Evolutionary conservation across 1,140 invertebrate genomes (phyloP), one percentile per base, ranked within the genome.

Genomic region (Pseudoatta argentina): DNA sequence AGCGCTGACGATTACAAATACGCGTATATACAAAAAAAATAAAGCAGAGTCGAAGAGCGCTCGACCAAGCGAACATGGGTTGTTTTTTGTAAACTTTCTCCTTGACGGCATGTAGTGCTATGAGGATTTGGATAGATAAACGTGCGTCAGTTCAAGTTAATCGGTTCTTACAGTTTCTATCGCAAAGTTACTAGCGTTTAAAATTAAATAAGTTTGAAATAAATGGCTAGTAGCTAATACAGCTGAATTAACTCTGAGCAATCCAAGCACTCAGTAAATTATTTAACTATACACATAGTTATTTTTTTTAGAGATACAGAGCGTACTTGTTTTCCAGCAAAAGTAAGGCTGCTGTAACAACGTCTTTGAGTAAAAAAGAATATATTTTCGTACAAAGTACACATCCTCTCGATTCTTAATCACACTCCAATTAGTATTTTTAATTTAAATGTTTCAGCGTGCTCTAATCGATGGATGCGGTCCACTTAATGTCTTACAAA

Each of bases 1-100:
- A 7, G 24, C 30, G 14, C 34, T 51, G 48, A 59, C 27, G 24
- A n/a, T 76, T 67, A 82, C 51, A 81, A 39, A 48, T 39, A 27
- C 67, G 16, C 64, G 51, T 90, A 90, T 90, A 83, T 83, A 91
- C 61, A 90, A 51, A 44, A 86, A 81, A 81, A 48, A 82, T 44
- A 64, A 34, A 63, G 21, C 24, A 4, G 16, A 69, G 34, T 81
- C 63, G 69, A 53, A 48, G 4, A 21, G 1, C 14, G 21, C 12
- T 57, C 53, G 12, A 55, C 14, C 21, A 79, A 86, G 51, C 69
- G 12, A 85, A 59, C 39, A 44, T 71, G 39, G 10, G 10, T 1
- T 8, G 8, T 88, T 72, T 59, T 72, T 64, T 44, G 30, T 57
- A 12, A 53, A 67, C 34, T 86, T 88, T 81, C 87, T 66, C 24